phyloP scores from a whole-genome alignment of 2,888 invertebrate species.

The Bellardia bayeri region DNA sequence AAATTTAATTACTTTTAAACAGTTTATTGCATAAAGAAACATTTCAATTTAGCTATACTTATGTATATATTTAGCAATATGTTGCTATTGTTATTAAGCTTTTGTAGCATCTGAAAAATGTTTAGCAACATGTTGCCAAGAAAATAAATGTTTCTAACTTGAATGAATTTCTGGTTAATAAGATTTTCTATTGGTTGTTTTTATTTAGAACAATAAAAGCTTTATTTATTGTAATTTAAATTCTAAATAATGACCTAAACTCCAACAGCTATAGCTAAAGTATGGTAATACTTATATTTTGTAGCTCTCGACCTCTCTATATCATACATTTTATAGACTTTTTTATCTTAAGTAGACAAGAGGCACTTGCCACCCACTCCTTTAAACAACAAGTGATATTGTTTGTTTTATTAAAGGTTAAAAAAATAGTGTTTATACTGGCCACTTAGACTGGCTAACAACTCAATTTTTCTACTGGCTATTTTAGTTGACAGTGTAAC shows the following conservation, averaged over 20 bases:
- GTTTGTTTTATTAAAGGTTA: neutral
- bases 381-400: neutral
- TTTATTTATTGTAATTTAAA: neutral
- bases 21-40: too few species aligned
- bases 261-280: neutral
- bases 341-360: neutral
- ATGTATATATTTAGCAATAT: too few species aligned
- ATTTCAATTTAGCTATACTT: too few species aligned
- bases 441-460: neutral
- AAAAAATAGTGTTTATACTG: neutral
- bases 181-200: too few species aligned
- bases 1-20: too few species aligned
- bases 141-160: neutral
- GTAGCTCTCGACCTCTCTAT: neutral
- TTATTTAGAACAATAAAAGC: neutral
- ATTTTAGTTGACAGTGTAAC: neutral
- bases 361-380: slow-evolving; percentile 35
- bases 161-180: too few species aligned
- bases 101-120: neutral
- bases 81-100: too few species aligned
- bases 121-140: neutral
- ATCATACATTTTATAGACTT: neutral
- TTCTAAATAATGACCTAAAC: neutral
- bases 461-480: neutral
- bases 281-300: slow-evolving; percentile 5